Conservation (phyloP, 2,888 invertebrate species). For the Euzetes globulus region DNA sequence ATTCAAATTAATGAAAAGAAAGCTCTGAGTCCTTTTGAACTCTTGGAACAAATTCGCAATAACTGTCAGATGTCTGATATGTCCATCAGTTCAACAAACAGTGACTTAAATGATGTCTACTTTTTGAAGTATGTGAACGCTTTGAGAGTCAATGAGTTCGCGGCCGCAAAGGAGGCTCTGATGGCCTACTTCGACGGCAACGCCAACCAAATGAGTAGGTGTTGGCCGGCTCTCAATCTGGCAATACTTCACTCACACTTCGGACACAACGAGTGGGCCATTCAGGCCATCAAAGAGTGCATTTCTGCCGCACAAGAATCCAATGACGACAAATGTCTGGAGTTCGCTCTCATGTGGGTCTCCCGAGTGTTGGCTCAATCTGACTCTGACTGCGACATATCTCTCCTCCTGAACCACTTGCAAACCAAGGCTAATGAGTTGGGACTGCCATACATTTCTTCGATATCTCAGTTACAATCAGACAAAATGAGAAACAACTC, state of each 20-base stretch:
- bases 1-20: conserved; percentile 35
- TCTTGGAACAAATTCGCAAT: conserved; percentile 7
- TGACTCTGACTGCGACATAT: conserved; percentile 31
- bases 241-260: conserved; percentile 37
- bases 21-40: conserved; percentile 28
- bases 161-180: conserved; percentile 31
- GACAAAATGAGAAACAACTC: conserved; percentile 8
- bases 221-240: conserved; percentile 37
- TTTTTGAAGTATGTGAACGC: conserved; percentile 36
- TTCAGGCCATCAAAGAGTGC: conserved; percentile 37
- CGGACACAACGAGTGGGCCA: conserved; percentile 30
- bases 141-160: conserved; percentile 37
- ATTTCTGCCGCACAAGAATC: conserved; percentile 36
- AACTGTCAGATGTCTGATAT: conserved; percentile 1
- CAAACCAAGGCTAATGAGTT: conserved; percentile 30
- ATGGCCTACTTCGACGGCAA: conserved; percentile 37
- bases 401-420: conserved; percentile 16
- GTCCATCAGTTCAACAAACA: background rate
- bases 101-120: conserved; percentile 32
- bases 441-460: conserved; percentile 29
- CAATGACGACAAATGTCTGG: conserved; percentile 36
- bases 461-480: conserved; percentile 28
- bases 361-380: conserved; percentile 31
- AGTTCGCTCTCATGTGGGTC: conserved; percentile 36
- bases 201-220: conserved; percentile 16